phyloP scores from a whole-genome alignment of 2,113 vertebrate species.

The Suncus etruscus region DNA sequence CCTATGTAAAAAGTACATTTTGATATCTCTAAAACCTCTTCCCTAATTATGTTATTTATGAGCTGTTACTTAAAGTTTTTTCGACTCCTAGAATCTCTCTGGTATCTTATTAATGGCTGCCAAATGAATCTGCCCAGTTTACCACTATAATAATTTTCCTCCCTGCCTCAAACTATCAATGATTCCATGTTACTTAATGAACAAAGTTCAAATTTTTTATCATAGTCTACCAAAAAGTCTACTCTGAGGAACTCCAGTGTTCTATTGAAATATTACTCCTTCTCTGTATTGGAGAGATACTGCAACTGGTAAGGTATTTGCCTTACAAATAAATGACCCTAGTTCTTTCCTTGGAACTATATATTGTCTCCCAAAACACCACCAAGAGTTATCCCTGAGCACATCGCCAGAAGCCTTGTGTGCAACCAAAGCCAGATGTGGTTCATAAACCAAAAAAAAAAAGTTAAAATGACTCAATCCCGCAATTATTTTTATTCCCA shows the following conservation, averaged over 20 bases:
- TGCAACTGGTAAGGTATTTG: too few relatives aligned
- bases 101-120: background rate
- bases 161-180: background rate
- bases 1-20: background rate
- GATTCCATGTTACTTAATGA: background rate
- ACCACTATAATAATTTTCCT: background rate
- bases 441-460: too few relatives aligned
- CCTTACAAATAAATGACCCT: too few relatives aligned
- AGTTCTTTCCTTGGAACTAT: too few relatives aligned
- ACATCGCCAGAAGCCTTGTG: too few relatives aligned
- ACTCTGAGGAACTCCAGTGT: background rate
- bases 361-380: too few relatives aligned
- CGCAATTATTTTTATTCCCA: background rate
- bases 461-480: background rate
- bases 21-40: background rate
- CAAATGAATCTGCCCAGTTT: constrained; percentile 34
- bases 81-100: background rate
- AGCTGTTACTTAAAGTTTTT: background rate
- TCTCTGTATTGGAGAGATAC: background rate
- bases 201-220: background rate
- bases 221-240: background rate
- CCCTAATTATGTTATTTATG: background rate
- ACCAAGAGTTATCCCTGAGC: too few relatives aligned
- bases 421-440: too few relatives aligned
- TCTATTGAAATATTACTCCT: background rate